Conservation (phyloP, 1,140 invertebrate species). For the Drosophila aff. region DNA sequence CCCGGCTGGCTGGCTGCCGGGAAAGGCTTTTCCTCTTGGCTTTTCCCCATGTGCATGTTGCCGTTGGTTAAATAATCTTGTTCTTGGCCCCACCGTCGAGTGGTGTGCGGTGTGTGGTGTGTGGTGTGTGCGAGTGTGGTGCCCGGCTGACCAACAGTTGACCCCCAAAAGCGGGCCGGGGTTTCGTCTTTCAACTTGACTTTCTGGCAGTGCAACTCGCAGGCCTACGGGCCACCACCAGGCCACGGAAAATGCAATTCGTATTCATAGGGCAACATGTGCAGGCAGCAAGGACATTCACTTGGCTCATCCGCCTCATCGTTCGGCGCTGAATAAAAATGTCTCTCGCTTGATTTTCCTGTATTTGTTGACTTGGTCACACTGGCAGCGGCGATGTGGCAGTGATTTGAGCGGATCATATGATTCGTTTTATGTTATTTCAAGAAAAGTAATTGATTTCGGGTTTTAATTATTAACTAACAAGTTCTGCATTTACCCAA, state of each 20-base stretch:
- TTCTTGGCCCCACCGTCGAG: constrained; percentile 39
- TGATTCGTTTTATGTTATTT: not conserved
- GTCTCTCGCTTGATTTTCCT: not conserved
- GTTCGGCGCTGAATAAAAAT: constrained; percentile 1
- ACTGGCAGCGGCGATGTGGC: not conserved
- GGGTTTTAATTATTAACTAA: not conserved
- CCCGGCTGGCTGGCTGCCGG: constrained; percentile 9
- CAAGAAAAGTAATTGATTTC: not conserved
- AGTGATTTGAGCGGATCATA: too few relatives aligned
- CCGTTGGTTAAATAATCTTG: constrained; percentile 60
- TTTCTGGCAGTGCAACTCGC: constrained; percentile 60
- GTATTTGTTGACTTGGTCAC: constrained; percentile 1
- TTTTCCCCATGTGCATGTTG: constrained; percentile 34
- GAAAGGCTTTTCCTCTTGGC: constrained; percentile 2
- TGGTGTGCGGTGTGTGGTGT: constrained; percentile 5
- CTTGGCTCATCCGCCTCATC: constrained; percentile 22
- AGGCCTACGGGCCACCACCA: constrained; percentile 27
- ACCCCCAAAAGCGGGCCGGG: constrained; percentile 52
- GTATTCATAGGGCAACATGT: constrained; percentile 74
- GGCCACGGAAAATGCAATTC: constrained; percentile 58
- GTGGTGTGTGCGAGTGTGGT: constrained; percentile 3
- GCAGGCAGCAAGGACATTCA: constrained; percentile 49
- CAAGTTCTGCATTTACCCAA: not conserved
- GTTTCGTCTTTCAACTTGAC: constrained; percentile 80
- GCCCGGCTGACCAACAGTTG: constrained; percentile 51